These are phyloP conservation scores for Strigamia maritima DNA, from an alignment of 2,888 invertebrate species.

Conservation along the genomic window DNA sequence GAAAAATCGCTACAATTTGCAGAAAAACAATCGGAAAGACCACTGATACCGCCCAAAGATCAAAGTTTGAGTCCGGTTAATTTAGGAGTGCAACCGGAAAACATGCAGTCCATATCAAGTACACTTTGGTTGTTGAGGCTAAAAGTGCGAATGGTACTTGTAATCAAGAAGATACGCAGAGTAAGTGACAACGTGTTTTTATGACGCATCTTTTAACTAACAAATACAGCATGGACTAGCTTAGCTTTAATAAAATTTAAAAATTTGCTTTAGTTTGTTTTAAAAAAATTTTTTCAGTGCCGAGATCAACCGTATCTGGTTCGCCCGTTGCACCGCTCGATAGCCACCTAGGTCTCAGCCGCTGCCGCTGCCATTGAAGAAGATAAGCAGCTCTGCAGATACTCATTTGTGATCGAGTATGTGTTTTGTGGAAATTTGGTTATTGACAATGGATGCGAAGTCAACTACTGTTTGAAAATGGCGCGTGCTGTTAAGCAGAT, in stretches of 20 bases:
- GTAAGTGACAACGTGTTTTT: not conserved
- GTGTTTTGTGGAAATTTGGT: no score
- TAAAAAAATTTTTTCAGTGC: not conserved
- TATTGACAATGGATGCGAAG: no score
- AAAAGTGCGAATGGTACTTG: not conserved
- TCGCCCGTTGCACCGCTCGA: not conserved
- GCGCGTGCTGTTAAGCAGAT: not conserved
- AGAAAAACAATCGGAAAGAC: not conserved
- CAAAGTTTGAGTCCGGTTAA: not conserved
- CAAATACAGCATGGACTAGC: not conserved
- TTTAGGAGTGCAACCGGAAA: not conserved
- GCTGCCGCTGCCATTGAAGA: not conserved
- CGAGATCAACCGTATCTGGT: not conserved
- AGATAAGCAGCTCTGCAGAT: not conserved
- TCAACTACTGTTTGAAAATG: no score
- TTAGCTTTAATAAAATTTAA: not conserved
- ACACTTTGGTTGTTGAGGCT: not conserved
- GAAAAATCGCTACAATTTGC: not conserved
- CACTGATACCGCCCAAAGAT: not conserved
- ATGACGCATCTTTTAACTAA: not conserved
- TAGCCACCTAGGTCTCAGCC: conserved; percentile 1
- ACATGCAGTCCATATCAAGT: not conserved
- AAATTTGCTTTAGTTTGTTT: no score
- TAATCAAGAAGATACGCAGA: conserved; percentile 14
- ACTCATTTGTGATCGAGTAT: conserved; percentile 31